Percentiles rank a stretch among this genome's conserved stretches.
Conservation (phyloP, 1,140 invertebrate genomes). For the Neodiprion virginianus region DNA sequence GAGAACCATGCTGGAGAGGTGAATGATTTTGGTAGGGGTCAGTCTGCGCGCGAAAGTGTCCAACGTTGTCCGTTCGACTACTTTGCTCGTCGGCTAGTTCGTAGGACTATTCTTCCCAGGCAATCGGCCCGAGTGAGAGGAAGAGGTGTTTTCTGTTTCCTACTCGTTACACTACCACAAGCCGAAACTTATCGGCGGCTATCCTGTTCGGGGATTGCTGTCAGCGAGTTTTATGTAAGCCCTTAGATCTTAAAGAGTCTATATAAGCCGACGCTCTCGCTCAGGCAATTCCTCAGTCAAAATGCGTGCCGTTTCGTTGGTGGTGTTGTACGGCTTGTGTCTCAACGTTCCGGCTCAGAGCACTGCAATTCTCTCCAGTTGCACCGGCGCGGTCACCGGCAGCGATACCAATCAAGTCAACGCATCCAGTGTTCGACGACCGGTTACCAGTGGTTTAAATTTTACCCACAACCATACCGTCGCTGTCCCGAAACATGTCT, state of each 20-base stretch:
- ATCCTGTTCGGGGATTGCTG: background rate
- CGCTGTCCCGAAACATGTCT: background rate
- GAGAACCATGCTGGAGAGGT: background rate
- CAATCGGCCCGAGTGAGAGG: constrained; percentile 3
- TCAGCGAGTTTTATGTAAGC: background rate
- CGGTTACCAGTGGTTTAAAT: background rate
- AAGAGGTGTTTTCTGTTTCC: constrained; percentile 2
- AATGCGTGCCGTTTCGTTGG: constrained; percentile 1
- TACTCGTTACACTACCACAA: background rate
- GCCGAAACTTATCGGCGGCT: background rate
- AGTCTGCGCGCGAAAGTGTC: constrained; percentile 6
- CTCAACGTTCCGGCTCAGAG: background rate
- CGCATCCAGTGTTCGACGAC: background rate
- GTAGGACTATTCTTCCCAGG: constrained; percentile 7
- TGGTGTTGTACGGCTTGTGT: background rate
- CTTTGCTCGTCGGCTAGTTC: background rate
- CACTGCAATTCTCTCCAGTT: background rate
- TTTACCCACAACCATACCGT: background rate
- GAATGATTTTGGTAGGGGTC: constrained; percentile 5
- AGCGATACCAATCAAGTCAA: background rate
- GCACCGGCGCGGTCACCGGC: background rate
- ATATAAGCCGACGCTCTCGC: background rate
- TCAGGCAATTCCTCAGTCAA: background rate
- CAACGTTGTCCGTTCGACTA: background rate
- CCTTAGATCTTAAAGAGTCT: constrained; percentile 5